Evolutionary conservation across 2,113 vertebrate genomes (phyloP), one percentile per base, ranked within the genome.

Genomic region (Thermophis baileyi): DNA sequence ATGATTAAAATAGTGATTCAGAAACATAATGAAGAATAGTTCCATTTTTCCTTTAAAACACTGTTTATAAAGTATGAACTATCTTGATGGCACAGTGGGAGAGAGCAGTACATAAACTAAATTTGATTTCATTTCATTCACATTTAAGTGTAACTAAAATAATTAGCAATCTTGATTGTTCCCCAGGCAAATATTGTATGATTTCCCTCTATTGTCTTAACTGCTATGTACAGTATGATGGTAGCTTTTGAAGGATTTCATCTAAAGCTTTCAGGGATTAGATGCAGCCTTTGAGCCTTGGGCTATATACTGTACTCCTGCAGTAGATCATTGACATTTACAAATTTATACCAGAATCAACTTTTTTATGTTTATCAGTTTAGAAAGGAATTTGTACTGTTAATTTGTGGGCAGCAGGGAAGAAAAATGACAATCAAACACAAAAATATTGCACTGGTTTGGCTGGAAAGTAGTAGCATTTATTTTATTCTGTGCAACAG

Each of bases 401-500:
- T 92, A 44, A 94, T 51, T 49, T 50, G 47, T 35, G 90, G 27
- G 86, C 93, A 90, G 44, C 8, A 2, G 24, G 11, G 11, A 63
- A 89, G 27, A 87, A 69, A 74, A 40, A 40, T 91, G 0, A 27
- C n/a, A 44, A n/a, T 27, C 6, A 47, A 25, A 40, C 2, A 47
- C 3, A 16, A 24, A 90, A 14, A 87, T 81, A 81, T 81, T 81
- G 35, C 74, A 81, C 18, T 35, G 74, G 6, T 40, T 3, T 90
- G 94, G 91, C 87, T 87, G 92, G 69, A 88, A 94, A 94, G 53
- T 94, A 90, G 93, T 93, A 91, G 85, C 85, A 0, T 49, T 91
- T 89, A 11, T 90, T 35, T 85, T 86, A 54, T 25, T 94, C 85
- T 7, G 3, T 87, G 91, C 93, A 87, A 90, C 10, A 94, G 93